Evolutionary conservation across 2,797 vertebrate genomes (phyloP), one percentile per base, ranked within the genome.

Genomic region (Nyctalus aviator): DNA sequence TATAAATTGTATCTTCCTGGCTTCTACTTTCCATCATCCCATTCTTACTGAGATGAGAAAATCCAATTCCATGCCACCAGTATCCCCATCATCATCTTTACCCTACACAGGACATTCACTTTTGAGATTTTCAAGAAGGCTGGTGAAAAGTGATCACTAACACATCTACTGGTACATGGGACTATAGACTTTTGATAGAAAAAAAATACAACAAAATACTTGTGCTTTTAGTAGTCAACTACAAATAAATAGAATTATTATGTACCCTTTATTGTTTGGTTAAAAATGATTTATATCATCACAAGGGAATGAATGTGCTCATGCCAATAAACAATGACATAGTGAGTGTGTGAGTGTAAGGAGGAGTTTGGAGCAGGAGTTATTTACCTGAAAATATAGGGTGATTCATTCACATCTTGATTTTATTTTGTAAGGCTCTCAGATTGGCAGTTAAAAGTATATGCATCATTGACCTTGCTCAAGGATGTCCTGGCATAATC

Each of bases 71-170:
- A 69, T 3, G 17, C 5, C 6, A 62, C 5, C 6, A 62, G 25
- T 11, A 66, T 53, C 25, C 21, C 23, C 3, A 18, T 35, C n/a
- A 57, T 48, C 53, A 35, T 44, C 32, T 84, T 81, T 48, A 48
- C 20, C 20, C n/a, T 48, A 37, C 6, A 20, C 0, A 17, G 21
- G 4, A 41, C 41, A 68, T 25, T 64, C 30, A 59, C 18, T 46
- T 44, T 25, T 18, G 35, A 77, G 20, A 69, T 94, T 85, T 92
- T 75, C n/a, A 84, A 84, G 55, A 90, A 79, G 35, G 30, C 14
- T 53, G 21, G 12, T 68, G 35, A 37, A 6, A 30, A 87, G 18
- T 64, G 77, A 87, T 44, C 46, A 6, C 72, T 83, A 32, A 41
- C 6, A 27, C 41, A 48, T 66, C 21, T 88, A 59, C 25, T 27